Base-by-base conservation (phyloP, 2,797 vertebrate genomes). In the Hippopotamyrus pictus region DNA sequence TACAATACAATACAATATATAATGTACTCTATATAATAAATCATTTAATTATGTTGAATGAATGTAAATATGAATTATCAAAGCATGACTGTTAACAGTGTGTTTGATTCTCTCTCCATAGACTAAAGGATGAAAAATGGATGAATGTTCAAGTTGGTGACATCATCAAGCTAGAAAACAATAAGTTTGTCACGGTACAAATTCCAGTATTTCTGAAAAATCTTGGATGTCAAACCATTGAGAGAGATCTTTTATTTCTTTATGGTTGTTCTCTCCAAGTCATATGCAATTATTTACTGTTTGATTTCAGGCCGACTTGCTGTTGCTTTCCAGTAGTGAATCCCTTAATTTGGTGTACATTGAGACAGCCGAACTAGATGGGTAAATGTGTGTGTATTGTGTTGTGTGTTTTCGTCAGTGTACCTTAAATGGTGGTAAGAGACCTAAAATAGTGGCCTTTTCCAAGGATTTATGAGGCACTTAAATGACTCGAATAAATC, bases 111-210 rank as follows among this genome's bases (percentile, higher is more conserved):
- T 92, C 88, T 85, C 84, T 87, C 94, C 93, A 83, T 92, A 99
- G 98, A 91, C 92, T 99, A 46, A 94, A 93, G 53, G 96, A 95
- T 0, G 96, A 98, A 90, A 98, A 97, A 94, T 99, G 98, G 98
- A 98, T 97, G 98, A 95, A 98, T 51, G 93, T 99, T 59, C 97
- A 97, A 94, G 98, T 99, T 41, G 98, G 98, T 53, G 98, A 99
- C 94, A 97, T 99, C 94, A 97, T 99, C 95, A 98, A 97, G 92
- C 93, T 99, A 93, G 96, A 98, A 92, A 99, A 98, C 94, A 97
- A 99, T 93, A 96, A 97, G 93, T 96, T 97, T 93, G 98, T 99
- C 86, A 97, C 97, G 0, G 98, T 99, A 91, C 98, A 98, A 88
- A 73, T 62, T 33, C n/a, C n/a, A n/a, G 11, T n/a, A 37, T 50